Evolutionary conservation across 2,888 invertebrate species (phyloP).

Genomic region (Eurois occulta): DNA sequence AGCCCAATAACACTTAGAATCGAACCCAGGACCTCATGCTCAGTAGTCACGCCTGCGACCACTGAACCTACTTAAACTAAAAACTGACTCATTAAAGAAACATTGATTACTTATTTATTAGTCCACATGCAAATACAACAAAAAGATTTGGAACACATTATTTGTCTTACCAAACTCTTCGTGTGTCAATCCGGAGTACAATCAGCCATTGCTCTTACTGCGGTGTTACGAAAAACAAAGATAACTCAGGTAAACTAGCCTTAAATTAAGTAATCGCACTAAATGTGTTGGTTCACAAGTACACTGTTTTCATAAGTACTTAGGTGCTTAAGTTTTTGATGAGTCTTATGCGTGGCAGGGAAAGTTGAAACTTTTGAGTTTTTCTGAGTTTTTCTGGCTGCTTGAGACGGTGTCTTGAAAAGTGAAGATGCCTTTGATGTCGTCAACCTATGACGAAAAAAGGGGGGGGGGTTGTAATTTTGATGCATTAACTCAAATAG

Average conservation of each 20-base stretch:
- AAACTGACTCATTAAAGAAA: background rate
- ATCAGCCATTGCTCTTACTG: slow-evolving; percentile 61
- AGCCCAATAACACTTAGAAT: too few species aligned
- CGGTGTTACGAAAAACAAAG: slow-evolving; percentile 52
- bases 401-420: too few species aligned
- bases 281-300: slow-evolving; percentile 23
- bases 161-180: slow-evolving; percentile 31
- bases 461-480: background rate
- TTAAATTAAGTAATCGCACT: slow-evolving; percentile 60
- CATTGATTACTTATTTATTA: background rate
- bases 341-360: slow-evolving; percentile 6
- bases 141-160: slow-evolving; percentile 22
- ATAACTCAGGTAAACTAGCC: slow-evolving; percentile 35
- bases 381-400: background rate
- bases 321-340: slow-evolving; percentile 8
- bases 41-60: too few species aligned
- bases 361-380: background rate
- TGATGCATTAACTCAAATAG: too few species aligned
- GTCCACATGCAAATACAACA: slow-evolving; percentile 8
- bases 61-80: too few species aligned
- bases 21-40: too few species aligned
- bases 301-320: slow-evolving; percentile 45
- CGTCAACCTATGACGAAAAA: background rate
- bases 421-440: background rate
- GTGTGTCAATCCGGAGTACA: slow-evolving; percentile 46